Base-by-base conservation (phyloP, 2,888 invertebrate species). In the Cataglyphis albicans region DNA sequence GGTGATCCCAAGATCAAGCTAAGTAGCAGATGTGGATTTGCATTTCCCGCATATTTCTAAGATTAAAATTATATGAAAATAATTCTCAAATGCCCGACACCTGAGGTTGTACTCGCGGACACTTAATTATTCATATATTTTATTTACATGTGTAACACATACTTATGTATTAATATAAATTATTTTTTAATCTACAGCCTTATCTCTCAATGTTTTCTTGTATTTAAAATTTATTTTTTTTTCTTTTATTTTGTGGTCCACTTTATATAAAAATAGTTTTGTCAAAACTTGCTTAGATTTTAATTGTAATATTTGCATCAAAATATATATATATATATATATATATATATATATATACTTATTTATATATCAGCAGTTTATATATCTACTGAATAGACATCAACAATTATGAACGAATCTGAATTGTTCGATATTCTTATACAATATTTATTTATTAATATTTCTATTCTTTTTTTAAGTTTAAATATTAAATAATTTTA, bases 61-160 rank as follows among this genome's bases (percentile, higher is more conserved):
- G 61, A 73, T 75, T 63, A 63, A 75, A 76, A 55, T 76, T 35
- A n/a, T 29, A 67, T n/a, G 38, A 38, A 55, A 38, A n/a, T 10
- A 38, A 41, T 38, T 52, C 7, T 15, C 18, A 0, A 63, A 25
- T 41, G 25, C 25, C 12, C 41, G 0, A 48, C 35, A 15, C 21
- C 21, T 15, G 15, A 44, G 32, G 1, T 48, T 64, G 12, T 48
- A 41, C 64, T 64, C 64, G 25, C 15, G 10, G 15, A 64, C 25
- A 15, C 10, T n/a, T 75, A 63, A 67, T 76, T 67, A 76, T 38
- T 64, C 15, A 18, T 21, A 44, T 0, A 52, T 18, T 12, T 29
- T 18, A n/a, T 32, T 61, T 7, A 18, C 3, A 29, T 29, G 5
- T 12, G 15, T 3, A 64, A 10, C 5, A 38, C 5, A 38, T n/a